Conservation (phyloP, 2,888 invertebrate species). For the Hecatera dysodea region DNA sequence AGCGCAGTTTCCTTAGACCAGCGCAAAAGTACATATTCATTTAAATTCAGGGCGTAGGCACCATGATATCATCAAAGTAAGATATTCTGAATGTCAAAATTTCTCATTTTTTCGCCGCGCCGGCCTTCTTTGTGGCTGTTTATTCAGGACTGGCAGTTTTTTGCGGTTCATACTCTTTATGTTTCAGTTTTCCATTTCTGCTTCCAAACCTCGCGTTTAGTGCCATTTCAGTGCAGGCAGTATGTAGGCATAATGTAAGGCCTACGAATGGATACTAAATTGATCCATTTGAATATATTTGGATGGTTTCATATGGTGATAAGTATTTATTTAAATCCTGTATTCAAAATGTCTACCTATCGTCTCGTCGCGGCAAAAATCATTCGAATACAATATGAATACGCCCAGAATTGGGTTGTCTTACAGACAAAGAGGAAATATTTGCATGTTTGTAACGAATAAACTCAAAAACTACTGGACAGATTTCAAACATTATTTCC, state of each 20-base stretch:
- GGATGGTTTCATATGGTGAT: conserved; percentile 1
- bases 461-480: no score
- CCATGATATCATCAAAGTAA: conserved; percentile 55
- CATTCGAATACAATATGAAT: no score
- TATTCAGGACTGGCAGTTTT: conserved; percentile 60
- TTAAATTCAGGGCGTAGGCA: conserved; percentile 48
- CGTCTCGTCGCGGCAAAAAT: no score
- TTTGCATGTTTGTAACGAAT: no score
- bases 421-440: no score
- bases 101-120: conserved; percentile 35
- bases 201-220: conserved; percentile 19
- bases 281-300: conserved; percentile 14
- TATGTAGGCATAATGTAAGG: conserved; percentile 19
- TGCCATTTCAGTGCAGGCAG: conserved; percentile 15
- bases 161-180: conserved; percentile 46
- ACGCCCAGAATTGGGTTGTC: no score
- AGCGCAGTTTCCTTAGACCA: neutral
- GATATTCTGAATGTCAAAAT: conserved; percentile 55
- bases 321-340: neutral
- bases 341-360: neutral
- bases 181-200: conserved; percentile 48
- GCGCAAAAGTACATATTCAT: conserved; percentile 27
- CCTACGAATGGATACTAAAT: conserved; percentile 14
- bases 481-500: no score
- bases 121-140: conserved; percentile 50